phyloP scores from a whole-genome alignment of 1,140 invertebrate genomes.

The Drosophila nebulosa region DNA sequence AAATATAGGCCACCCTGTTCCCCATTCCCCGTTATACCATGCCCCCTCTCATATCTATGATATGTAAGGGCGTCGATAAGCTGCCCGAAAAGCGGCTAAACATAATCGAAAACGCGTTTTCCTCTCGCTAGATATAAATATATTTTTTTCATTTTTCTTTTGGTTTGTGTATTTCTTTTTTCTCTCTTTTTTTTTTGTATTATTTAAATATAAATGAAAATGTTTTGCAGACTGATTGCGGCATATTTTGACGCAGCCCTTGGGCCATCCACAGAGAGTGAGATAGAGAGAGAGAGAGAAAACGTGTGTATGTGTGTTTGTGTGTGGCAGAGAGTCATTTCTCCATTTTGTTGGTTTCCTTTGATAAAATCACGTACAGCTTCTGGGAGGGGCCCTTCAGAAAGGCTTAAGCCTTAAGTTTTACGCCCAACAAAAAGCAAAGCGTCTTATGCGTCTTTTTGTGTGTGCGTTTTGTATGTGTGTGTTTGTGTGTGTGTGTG shows the following conservation, averaged over 20 bases:
- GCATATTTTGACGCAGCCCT: slow-evolving; percentile 76
- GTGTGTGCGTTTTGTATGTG: slow-evolving; percentile 42
- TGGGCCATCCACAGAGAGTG: slow-evolving; percentile 22
- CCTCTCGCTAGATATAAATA: background rate
- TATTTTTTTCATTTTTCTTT: slow-evolving; percentile 23
- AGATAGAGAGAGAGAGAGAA: background rate
- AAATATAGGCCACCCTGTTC: slow-evolving; percentile 59
- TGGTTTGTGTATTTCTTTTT: background rate
- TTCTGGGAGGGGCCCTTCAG: slow-evolving; percentile 51
- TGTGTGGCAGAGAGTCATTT: slow-evolving; percentile 15
- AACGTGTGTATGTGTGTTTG: background rate
- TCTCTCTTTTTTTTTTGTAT: slow-evolving; percentile 52
- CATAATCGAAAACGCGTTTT: slow-evolving; percentile 74
- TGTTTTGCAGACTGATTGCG: slow-evolving; percentile 77
- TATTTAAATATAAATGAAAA: slow-evolving; percentile 78
- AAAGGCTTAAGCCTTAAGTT: slow-evolving; percentile 66
- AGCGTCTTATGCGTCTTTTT: slow-evolving; percentile 53
- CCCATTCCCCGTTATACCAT: background rate
- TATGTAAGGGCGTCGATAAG: slow-evolving; percentile 70
- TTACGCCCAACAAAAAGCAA: slow-evolving; percentile 60
- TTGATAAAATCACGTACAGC: slow-evolving; percentile 78
- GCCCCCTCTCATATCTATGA: background rate
- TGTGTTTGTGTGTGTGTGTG: slow-evolving; percentile 46
- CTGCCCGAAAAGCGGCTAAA: slow-evolving; percentile 69
- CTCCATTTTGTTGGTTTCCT: slow-evolving; percentile 54